phyloP scores from a whole-genome alignment of 2,888 invertebrate species.

The Aleiodes testaceus region DNA sequence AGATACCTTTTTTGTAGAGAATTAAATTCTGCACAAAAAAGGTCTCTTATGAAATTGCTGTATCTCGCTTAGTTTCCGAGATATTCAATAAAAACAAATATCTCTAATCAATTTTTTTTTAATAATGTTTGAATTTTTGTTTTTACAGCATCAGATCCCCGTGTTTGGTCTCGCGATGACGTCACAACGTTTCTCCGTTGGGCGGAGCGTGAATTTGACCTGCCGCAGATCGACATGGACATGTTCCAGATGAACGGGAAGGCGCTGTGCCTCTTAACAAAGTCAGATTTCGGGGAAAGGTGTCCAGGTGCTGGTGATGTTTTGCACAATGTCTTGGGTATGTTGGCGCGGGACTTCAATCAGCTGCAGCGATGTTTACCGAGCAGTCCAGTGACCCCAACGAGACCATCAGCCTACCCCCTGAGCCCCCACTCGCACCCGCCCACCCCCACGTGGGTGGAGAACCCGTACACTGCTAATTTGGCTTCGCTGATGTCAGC shows the following conservation, averaged over 20 bases:
- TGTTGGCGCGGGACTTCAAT: slow-evolving; percentile 87
- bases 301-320: slow-evolving; percentile 96
- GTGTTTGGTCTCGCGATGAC: slow-evolving; percentile 93
- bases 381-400: slow-evolving; percentile 87
- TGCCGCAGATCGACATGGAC: slow-evolving; percentile 93
- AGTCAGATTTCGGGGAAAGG: slow-evolving; percentile 91
- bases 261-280: slow-evolving; percentile 91
- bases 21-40: too few relatives aligned
- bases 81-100: too few relatives aligned
- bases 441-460: slow-evolving; percentile 84
- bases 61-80: too few relatives aligned
- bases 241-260: slow-evolving; percentile 98
- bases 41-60: too few relatives aligned
- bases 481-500: slow-evolving; percentile 83
- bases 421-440: slow-evolving; percentile 88
- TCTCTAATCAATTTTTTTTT: too few relatives aligned
- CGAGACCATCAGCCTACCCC: slow-evolving; percentile 82
- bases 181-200: slow-evolving; percentile 90
- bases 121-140: slow-evolving; percentile 3
- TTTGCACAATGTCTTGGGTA: slow-evolving; percentile 92
- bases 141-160: slow-evolving; percentile 84
- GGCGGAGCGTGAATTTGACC: slow-evolving; percentile 93
- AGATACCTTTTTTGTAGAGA: too few relatives aligned
- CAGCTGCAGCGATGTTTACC: slow-evolving; percentile 86
- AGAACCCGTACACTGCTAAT: slow-evolving; percentile 76